These are phyloP conservation scores for Fukomys damarensis DNA, from an alignment of 2,113 vertebrate species.

Conservation along the genomic window DNA sequence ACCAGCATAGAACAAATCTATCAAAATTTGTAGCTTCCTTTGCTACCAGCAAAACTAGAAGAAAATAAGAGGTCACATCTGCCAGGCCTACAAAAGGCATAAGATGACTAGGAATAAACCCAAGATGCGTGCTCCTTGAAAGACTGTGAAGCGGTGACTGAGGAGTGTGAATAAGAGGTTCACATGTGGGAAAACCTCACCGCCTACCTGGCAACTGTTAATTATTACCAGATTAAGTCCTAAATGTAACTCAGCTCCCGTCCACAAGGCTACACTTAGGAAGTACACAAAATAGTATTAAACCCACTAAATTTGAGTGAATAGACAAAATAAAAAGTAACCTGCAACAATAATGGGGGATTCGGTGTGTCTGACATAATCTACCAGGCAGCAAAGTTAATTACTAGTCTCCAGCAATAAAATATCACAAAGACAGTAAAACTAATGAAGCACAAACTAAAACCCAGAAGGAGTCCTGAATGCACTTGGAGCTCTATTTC, in stretches of 20 bases:
- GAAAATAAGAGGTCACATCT: background rate
- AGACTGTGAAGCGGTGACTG: background rate
- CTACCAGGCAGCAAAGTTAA: no score
- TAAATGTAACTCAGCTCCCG: background rate
- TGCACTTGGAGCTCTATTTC: background rate
- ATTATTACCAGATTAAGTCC: background rate
- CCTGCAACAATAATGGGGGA: background rate
- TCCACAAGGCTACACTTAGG: background rate
- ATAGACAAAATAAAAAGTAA: background rate
- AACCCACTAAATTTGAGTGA: background rate
- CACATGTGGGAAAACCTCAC: background rate
- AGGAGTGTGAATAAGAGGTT: background rate
- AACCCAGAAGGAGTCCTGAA: background rate
- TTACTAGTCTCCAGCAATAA: no score
- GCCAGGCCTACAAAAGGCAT: background rate
- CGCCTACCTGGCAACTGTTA: background rate
- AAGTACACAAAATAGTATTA: background rate
- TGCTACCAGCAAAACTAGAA: background rate
- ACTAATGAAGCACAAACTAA: background rate
- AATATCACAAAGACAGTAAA: background rate
- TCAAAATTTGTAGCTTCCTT: background rate
- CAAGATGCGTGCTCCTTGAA: fast-evolving
- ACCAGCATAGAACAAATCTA: background rate
- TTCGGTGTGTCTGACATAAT: background rate
- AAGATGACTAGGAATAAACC: background rate